phyloP scores from a whole-genome alignment of 2,797 vertebrate species.

The Argentina silus region DNA sequence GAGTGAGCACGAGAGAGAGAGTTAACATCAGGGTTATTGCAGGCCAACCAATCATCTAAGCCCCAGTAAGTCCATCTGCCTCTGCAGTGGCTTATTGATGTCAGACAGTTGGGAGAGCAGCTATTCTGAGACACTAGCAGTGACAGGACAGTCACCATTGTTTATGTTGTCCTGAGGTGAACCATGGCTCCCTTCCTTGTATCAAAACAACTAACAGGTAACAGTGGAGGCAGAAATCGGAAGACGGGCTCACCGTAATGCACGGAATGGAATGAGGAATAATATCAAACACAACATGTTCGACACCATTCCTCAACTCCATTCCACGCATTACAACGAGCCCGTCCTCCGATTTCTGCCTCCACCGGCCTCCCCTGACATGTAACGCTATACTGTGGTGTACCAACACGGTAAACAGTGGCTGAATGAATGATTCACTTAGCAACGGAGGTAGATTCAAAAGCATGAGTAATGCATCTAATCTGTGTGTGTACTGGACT shows the following conservation, averaged over 20 bases:
- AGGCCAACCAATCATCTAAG: conserved; percentile 13
- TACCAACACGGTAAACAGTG: background rate
- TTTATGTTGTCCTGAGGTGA: background rate
- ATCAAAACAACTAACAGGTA: no score
- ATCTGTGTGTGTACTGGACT: background rate
- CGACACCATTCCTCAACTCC: no score
- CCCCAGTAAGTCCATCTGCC: conserved; percentile 20
- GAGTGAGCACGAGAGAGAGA: background rate
- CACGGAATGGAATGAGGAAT: no score
- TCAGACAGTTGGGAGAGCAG: conserved; percentile 3
- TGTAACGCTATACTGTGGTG: no score
- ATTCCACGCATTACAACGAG: no score
- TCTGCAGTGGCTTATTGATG: conserved; percentile 25
- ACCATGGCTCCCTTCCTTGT: no score
- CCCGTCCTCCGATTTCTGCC: no score
- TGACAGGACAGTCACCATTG: background rate
- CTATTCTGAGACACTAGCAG: conserved; percentile 5
- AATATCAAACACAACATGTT: no score
- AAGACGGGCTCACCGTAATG: no score
- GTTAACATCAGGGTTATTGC: background rate
- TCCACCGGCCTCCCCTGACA: no score
- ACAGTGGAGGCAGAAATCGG: no score
- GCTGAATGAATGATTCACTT: background rate
- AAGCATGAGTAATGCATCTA: background rate
- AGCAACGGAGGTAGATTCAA: background rate